Evolutionary conservation across 2,888 invertebrate species (phyloP).

Genomic region (Lepas anatifera): DNA sequence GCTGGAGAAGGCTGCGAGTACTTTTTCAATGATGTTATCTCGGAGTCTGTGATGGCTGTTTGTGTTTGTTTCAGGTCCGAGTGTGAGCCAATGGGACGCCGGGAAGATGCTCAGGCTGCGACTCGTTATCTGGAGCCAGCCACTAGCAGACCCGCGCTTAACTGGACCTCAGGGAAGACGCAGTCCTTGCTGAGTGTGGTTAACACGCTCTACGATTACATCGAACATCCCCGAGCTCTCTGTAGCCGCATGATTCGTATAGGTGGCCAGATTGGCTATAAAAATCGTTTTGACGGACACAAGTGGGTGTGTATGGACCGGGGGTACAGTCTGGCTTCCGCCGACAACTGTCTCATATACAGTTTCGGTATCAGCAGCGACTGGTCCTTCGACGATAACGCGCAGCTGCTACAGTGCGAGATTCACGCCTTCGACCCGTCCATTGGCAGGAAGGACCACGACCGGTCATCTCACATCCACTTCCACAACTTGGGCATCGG

Average conservation of each 20-base stretch:
- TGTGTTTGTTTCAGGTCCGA: too few species aligned
- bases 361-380: slow-evolving; percentile 22
- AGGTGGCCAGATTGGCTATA: background rate
- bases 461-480: slow-evolving; percentile 28
- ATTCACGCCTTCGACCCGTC: slow-evolving; percentile 33
- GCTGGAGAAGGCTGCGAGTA: too few species aligned
- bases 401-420: slow-evolving; percentile 28
- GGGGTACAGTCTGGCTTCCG: background rate
- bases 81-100: too few species aligned
- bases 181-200: background rate
- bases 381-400: slow-evolving; percentile 26
- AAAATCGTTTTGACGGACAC: background rate
- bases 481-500: slow-evolving; percentile 25
- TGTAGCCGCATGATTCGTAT: background rate
- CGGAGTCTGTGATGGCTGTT: too few species aligned
- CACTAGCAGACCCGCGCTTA: too few species aligned
- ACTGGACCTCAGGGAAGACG: background rate
- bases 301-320: slow-evolving; percentile 10
- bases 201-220: background rate
- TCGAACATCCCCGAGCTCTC: background rate
- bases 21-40: too few species aligned
- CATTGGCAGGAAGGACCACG: slow-evolving; percentile 17
- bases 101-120: too few species aligned
- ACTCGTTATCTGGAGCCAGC: too few species aligned
- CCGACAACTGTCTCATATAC: slow-evolving; percentile 15